phyloP scores from a whole-genome alignment of 2,888 invertebrate species.

The Uropetala carovei region DNA sequence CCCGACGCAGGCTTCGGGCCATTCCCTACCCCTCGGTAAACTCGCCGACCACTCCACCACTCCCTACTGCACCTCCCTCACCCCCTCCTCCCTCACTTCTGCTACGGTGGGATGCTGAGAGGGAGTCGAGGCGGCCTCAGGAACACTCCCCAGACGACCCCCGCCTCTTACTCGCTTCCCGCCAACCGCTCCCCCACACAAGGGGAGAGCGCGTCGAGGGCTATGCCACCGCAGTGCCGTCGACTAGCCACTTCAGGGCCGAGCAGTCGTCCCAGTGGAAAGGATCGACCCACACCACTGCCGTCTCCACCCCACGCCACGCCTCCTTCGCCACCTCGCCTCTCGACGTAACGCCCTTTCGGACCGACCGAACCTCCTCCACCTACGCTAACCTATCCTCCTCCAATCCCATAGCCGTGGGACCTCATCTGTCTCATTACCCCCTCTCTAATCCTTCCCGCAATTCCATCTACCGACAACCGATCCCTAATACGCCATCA shows the following conservation, averaged over 20 bases:
- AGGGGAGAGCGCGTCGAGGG: neutral
- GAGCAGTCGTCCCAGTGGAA: neutral
- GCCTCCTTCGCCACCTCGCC: neutral
- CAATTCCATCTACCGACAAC: slow-evolving; percentile 11
- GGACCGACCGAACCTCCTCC: neutral
- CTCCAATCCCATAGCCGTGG: neutral
- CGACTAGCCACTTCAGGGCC: neutral
- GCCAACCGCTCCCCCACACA: neutral
- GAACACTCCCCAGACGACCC: neutral
- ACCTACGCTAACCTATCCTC: neutral
- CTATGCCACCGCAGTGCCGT: neutral
- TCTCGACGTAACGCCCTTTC: neutral
- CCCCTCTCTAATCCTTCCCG: neutral
- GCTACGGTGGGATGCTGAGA: slow-evolving; percentile 32
- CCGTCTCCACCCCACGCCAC: neutral
- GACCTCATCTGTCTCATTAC: neutral
- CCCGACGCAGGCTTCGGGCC: slow-evolving; percentile 29
- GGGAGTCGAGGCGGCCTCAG: neutral
- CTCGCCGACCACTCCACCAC: neutral
- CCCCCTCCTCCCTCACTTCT: slow-evolving; percentile 37
- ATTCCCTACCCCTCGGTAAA: neutral
- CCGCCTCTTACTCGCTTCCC: neutral
- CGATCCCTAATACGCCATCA: neutral
- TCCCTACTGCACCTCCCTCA: neutral
- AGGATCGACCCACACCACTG: neutral